A percentile compares a stretch with the other conserved stretches of the same genome.
Conservation (phyloP, 2,797 vertebrate species). For the Leuciscus waleckii region DNA sequence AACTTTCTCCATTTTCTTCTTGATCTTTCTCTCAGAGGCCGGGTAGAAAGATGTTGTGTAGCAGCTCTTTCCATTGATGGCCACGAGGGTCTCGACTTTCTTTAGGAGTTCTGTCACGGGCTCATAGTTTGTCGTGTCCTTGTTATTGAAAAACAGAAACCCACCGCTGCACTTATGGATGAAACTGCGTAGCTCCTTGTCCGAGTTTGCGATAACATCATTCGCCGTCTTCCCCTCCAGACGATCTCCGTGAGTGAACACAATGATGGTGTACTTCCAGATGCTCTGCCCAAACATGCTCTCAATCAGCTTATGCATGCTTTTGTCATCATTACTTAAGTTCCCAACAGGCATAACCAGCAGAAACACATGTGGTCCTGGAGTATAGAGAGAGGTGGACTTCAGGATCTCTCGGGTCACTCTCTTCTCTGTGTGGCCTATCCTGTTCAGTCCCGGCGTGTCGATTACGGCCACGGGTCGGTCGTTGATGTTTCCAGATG, state of each 20-base stretch:
- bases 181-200: constrained; percentile 65
- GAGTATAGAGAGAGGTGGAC: constrained; percentile 58
- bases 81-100: constrained; percentile 69
- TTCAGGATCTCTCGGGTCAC: constrained; percentile 66
- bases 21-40: constrained; percentile 56
- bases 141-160: constrained; percentile 73
- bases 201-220: constrained; percentile 61
- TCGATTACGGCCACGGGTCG: constrained; percentile 64
- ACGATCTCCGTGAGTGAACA: constrained; percentile 71
- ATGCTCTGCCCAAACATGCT: constrained; percentile 66
- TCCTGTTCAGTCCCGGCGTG: constrained; percentile 70
- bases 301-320: constrained; percentile 66
- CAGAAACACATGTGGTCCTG: constrained; percentile 69
- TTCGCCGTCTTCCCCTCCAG: constrained; percentile 65
- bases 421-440: constrained; percentile 44
- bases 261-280: constrained; percentile 71
- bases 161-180: constrained; percentile 69
- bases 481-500: constrained; percentile 20
- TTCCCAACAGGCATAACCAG: constrained; percentile 65
- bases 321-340: constrained; percentile 70
- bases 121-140: constrained; percentile 38
- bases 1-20: constrained; percentile 61
- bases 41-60: constrained; percentile 64
- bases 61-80: constrained; percentile 65
- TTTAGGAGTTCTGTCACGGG: constrained; percentile 64